A percentile compares a stretch with the other conserved stretches of the same genome.
Evolutionary conservation across 2,888 invertebrate species (phyloP).

Genomic region (Hydrotaea cyrtoneurina): DNA sequence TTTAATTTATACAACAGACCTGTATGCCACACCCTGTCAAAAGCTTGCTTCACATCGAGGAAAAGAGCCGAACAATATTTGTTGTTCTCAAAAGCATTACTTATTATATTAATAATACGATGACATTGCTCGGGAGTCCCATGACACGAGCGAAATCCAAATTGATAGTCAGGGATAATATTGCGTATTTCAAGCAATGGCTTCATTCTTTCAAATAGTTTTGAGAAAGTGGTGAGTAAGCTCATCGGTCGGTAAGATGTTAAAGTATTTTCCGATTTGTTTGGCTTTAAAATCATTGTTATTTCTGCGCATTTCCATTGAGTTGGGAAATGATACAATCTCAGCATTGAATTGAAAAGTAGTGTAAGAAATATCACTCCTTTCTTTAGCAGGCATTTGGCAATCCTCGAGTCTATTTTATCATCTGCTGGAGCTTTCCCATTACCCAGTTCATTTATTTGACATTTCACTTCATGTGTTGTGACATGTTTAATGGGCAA

Average conservation of each 20-base stretch:
- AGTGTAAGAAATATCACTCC: not conserved
- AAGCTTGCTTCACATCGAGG: not conserved
- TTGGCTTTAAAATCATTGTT: not conserved
- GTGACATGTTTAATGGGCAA: too few species aligned
- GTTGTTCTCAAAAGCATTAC: not conserved
- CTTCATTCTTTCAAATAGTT: slow-evolving; percentile 28
- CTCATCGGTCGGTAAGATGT: slow-evolving; percentile 37
- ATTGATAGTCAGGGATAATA: slow-evolving; percentile 69
- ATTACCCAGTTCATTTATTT: too few species aligned
- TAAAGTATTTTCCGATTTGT: slow-evolving; percentile 38
- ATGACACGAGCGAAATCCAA: slow-evolving; percentile 60
- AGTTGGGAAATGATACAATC: slow-evolving; percentile 3
- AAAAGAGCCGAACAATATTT: not conserved
- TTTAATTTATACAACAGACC: too few species aligned
- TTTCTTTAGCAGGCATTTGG: not conserved
- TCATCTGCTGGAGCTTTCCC: too few species aligned
- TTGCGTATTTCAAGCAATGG: not conserved
- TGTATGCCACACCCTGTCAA: too few species aligned
- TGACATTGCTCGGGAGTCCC: slow-evolving; percentile 38
- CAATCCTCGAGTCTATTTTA: too few species aligned
- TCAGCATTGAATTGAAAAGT: not conserved
- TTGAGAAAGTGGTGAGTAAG: slow-evolving; percentile 22
- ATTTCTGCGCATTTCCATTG: slow-evolving; percentile 42
- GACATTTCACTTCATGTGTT: too few species aligned
- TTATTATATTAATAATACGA: not conserved